phyloP scores from a whole-genome alignment of 2,888 invertebrate genomes.

The Epinotia ramella region DNA sequence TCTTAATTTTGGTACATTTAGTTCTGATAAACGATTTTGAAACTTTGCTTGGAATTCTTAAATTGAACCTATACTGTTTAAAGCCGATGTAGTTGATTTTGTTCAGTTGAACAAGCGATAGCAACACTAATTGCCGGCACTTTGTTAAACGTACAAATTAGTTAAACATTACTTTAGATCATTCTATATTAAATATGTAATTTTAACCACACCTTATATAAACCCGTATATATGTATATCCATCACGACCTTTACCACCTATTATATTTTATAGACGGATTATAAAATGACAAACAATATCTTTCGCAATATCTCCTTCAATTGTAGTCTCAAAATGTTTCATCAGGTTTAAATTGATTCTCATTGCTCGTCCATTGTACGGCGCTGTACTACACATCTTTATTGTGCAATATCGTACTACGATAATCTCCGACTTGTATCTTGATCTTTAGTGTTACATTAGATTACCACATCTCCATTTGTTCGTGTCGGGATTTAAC shows the following conservation, averaged over 20 bases:
- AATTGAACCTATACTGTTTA: not conserved
- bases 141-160: not conserved
- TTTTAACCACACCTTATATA: not conserved
- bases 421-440: slow-evolving; percentile 36
- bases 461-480: slow-evolving; percentile 41
- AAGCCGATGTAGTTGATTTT: not conserved
- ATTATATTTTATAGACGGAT: slow-evolving; percentile 2
- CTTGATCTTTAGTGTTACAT: slow-evolving; percentile 39
- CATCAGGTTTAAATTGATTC: slow-evolving; percentile 32
- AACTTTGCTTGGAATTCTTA: not conserved
- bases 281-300: slow-evolving; percentile 9
- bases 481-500: slow-evolving; percentile 26
- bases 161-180: not conserved
- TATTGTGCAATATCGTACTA: slow-evolving; percentile 37
- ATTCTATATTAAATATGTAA: not conserved
- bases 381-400: slow-evolving; percentile 24
- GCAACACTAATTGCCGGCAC: not conserved
- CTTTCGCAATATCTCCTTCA: slow-evolving; percentile 22
- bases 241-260: slow-evolving; percentile 4
- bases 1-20: slow-evolving; percentile 53
- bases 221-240: not conserved
- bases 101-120: not conserved
- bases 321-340: slow-evolving; percentile 22
- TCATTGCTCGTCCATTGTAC: slow-evolving; percentile 30
- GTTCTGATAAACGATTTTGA: not conserved